Evolutionary conservation across 23 tunicate genomes (phyloP).

Genomic region (Aplidium turbinatum): DNA sequence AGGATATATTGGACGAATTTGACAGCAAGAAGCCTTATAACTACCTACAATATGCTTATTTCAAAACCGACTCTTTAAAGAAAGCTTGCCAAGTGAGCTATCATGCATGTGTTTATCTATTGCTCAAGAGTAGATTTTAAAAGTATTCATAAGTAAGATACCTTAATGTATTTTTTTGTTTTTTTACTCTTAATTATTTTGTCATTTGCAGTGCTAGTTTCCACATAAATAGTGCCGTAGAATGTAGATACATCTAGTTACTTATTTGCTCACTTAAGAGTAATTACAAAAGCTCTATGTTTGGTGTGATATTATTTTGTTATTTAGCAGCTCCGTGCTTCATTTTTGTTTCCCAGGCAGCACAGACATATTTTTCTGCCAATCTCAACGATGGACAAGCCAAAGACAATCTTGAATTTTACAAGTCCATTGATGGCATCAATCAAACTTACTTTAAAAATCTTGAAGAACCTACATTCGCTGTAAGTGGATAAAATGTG

Average conservation of each 20-base stretch:
- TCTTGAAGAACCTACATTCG: conserved; percentile 54
- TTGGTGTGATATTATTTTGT: too few relatives aligned
- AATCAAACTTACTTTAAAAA: conserved; percentile 36
- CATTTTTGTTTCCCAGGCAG: conserved; percentile 38
- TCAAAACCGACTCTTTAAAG: conserved; percentile 35
- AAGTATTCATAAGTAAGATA: too few relatives aligned
- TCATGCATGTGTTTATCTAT: too few relatives aligned
- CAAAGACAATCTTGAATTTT: conserved; percentile 49
- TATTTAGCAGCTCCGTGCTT: too few relatives aligned
- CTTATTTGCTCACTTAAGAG: too few relatives aligned
- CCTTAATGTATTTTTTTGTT: too few relatives aligned
- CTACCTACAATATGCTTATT: conserved; percentile 74
- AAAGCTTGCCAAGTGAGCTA: conserved; percentile 46
- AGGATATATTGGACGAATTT: conserved; percentile 42
- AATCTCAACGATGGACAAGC: conserved; percentile 55
- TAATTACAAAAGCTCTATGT: too few relatives aligned
- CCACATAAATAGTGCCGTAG: too few relatives aligned
- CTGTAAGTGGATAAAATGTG: conserved; percentile 13
- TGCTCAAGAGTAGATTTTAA: too few relatives aligned
- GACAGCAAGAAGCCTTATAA: conserved; percentile 58
- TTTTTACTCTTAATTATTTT: too few relatives aligned
- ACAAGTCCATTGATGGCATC: conserved; percentile 16
- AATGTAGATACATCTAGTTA: too few relatives aligned
- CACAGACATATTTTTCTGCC: conserved; percentile 54
- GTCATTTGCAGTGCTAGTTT: too few relatives aligned